phyloP scores from a whole-genome alignment of 2,888 invertebrate species.

The Silvanus unidentatus region DNA sequence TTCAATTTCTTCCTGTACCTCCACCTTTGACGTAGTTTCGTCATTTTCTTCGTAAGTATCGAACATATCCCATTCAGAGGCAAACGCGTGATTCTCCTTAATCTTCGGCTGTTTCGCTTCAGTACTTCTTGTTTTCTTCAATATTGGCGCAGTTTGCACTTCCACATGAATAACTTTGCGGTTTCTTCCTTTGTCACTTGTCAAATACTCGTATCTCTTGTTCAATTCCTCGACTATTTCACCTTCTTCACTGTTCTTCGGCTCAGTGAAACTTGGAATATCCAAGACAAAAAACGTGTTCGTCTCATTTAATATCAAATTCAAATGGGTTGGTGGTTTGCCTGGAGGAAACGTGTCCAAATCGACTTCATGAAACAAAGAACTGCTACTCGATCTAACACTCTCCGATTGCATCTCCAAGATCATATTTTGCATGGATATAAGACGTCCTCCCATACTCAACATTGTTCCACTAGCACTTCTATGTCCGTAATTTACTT shows the following conservation, averaged over 20 bases:
- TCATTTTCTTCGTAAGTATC: conserved; percentile 57
- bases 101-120: conserved; percentile 42
- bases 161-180: conserved; percentile 62
- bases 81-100: conserved; percentile 57
- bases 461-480: too few species aligned
- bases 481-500: too few species aligned
- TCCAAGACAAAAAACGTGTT: conserved; percentile 60
- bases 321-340: conserved; percentile 53
- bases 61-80: conserved; percentile 73
- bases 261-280: conserved; percentile 57
- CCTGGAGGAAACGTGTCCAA: neutral
- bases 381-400: too few species aligned
- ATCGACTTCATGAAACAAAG: too few species aligned
- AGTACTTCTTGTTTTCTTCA: conserved; percentile 61
- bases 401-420: too few species aligned
- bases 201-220: conserved; percentile 60
- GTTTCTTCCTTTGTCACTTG: conserved; percentile 61
- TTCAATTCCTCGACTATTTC: conserved; percentile 56
- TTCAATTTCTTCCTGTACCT: conserved; percentile 21
- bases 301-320: conserved; percentile 61
- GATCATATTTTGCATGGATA: too few species aligned
- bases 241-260: conserved; percentile 54
- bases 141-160: conserved; percentile 59
- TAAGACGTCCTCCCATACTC: too few species aligned
- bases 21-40: conserved; percentile 34